A percentile compares a stretch with the other conserved stretches of the same genome.
Evolutionary conservation across 2,888 invertebrate species (phyloP).

Genomic region (Sussaba pulchella): DNA sequence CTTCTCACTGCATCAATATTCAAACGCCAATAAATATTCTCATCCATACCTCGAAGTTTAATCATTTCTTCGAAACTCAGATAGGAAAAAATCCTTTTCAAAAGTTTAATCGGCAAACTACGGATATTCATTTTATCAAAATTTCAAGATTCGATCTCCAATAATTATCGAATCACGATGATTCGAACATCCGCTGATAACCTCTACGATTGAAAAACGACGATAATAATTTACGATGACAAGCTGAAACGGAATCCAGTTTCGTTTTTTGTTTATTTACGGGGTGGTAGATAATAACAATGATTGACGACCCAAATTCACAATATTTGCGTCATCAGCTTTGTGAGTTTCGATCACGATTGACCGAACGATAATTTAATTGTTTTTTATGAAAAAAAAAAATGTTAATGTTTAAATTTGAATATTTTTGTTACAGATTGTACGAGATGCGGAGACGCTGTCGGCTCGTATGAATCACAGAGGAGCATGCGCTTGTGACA

Average conservation of each 20-base stretch:
- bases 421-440: slow-evolving; percentile 88
- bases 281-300: not conserved
- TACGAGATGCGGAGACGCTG: slow-evolving; percentile 97
- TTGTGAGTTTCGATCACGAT: too few species aligned
- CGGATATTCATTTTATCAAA: slow-evolving; percentile 44
- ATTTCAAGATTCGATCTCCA: slow-evolving; percentile 2
- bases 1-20: too few species aligned
- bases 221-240: slow-evolving; percentile 38
- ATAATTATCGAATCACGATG: slow-evolving; percentile 31
- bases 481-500: slow-evolving; percentile 99
- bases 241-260: slow-evolving; percentile 12
- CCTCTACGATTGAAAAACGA: slow-evolving; percentile 39
- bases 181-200: slow-evolving; percentile 44
- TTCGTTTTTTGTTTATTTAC: slow-evolving; percentile 47
- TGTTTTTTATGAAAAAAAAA: too few species aligned
- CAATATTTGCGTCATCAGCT: too few species aligned
- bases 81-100: slow-evolving; percentile 50
- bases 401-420: too few species aligned
- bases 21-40: not conserved
- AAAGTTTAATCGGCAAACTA: slow-evolving; percentile 47
- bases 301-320: not conserved
- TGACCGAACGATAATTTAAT: too few species aligned
- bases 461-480: slow-evolving; percentile 99
- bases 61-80: slow-evolving; percentile 61
- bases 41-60: slow-evolving; percentile 59